Evolutionary conservation across 2,888 invertebrate species (phyloP).

Genomic region (Phragmatobia fuliginosa): DNA sequence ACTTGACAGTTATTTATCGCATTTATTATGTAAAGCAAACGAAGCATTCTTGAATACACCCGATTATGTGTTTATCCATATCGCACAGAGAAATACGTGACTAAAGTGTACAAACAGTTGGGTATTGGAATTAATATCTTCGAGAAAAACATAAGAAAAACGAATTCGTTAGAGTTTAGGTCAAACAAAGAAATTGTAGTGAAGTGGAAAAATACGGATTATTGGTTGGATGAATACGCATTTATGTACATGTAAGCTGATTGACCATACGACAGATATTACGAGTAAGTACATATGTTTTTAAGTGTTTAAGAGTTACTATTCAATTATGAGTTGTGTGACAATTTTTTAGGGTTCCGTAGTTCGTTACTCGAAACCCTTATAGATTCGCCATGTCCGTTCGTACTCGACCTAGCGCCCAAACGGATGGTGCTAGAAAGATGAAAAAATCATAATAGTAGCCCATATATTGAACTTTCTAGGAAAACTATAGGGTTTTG

Average conservation of each 20-base stretch:
- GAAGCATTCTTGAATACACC: neutral
- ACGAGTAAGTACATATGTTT: no score
- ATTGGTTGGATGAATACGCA: neutral
- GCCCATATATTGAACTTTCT: no score
- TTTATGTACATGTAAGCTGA: neutral
- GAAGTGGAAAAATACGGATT: neutral
- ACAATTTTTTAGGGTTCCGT: no score
- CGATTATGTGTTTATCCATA: neutral
- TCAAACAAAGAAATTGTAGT: neutral
- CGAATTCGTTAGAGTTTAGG: neutral
- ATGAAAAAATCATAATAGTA: no score
- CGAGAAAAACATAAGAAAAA: neutral
- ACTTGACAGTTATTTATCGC: neutral
- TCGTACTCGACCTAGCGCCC: no score
- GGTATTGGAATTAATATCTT: neutral
- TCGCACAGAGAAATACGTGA: neutral
- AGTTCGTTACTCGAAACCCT: no score
- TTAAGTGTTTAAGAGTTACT: no score
- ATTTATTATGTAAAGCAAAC: neutral
- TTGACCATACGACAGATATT: neutral
- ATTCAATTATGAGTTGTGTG: no score
- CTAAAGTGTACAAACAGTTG: neutral
- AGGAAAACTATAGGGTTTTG: no score
- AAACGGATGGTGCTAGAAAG: no score
- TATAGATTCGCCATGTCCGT: no score